Base-by-base conservation (phyloP, 1,140 invertebrate species). In the Drosophila hydei region DNA sequence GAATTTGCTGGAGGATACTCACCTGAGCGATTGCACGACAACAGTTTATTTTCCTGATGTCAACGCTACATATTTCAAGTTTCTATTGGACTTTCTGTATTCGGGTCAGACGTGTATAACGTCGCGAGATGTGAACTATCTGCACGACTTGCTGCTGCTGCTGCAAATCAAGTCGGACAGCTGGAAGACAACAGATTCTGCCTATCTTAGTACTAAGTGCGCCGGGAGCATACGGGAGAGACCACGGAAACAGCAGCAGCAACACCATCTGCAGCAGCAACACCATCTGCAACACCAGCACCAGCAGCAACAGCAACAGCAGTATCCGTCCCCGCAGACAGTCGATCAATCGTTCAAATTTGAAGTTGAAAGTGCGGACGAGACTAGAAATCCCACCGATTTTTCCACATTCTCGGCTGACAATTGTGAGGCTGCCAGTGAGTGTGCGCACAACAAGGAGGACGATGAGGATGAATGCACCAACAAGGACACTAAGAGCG, bases 11-110 rank as follows among this genome's bases (percentile, higher is more conserved):
- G 94, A 96, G 93, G 95, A 96, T 90, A 95, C 94, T 80, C 94
- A 95, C 89, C 92, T 94, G 75, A 92, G 94, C 91, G 94, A 95
- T 92, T 92, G 94, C 92, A 92, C 93, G 77, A 94, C 95, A 91
- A 95, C 96, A 36, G 95, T 97, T 55, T 95, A 96, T 88, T 94
- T 97, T 79, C 96, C 96, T 5, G 96, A 96, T 68, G 95, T 97
- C 36, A 94, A 94, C 90, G 95, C 94, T 72, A 94, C 93, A 40
- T 95, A 96, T 84, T 94, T 97, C 91, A 94, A 94, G 91, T 95
- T 96, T 89, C 93, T 97, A 51, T 93, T 97, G 70, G 95, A 96
- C 84, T 97, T 97, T 90, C 92, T 97, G 48, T 97, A 97, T 87
- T 96, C 96, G 69, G 96, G 96, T 58, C 96, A 97, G 92, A 96